Evolutionary conservation across 2,113 vertebrate species (phyloP), one percentile per base, ranked within the genome.

Genomic region (Prunella fulvescens): DNA sequence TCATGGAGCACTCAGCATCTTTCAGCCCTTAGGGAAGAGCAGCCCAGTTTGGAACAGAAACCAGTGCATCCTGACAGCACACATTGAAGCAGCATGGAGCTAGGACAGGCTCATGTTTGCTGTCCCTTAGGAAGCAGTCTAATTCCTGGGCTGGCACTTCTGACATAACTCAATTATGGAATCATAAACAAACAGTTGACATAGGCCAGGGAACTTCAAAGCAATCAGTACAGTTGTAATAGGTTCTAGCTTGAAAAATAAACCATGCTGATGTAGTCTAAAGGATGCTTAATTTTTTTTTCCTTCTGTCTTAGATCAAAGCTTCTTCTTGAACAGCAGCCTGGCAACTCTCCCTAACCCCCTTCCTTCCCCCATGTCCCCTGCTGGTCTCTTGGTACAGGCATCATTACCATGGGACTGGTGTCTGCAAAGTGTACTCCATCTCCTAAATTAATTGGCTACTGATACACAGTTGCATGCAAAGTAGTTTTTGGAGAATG

Each of bases 151-250:
- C 65, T 85, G 72, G 80, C 82, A 61, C 65, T 93, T 87, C 82
- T 92, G 93, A 69, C 73, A 78, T 88, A 93, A 88, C 86, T 93
- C 80, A 81, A 81, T 95, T 96, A 94, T 64, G 61, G 79, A 92
- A 86, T 93, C 64, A 65, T 84, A 95, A 97, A 96, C 81, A 96
- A 96, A 94, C 90, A 88, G 93, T 79, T 96, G 69, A 83, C 86
- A 81, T 19, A 81, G 94, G 72, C 82, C 80, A 83, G 22, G 45
- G 80, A 93, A 96, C 95, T 93, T 97, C 90, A 96, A 95, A 97
- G 94, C 47, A 71, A 31, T 80, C 56, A 31, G 31, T 66, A 51
- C 56, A 66, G 53, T 79, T 76, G 81, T 93, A 88, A 92, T 78
- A 91, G 90, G 90, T 92, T 94, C 64, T 93, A 62, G 47, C 80